Conservation (phyloP, 2,113 vertebrate species). For the Takifugu bimaculatus region DNA sequence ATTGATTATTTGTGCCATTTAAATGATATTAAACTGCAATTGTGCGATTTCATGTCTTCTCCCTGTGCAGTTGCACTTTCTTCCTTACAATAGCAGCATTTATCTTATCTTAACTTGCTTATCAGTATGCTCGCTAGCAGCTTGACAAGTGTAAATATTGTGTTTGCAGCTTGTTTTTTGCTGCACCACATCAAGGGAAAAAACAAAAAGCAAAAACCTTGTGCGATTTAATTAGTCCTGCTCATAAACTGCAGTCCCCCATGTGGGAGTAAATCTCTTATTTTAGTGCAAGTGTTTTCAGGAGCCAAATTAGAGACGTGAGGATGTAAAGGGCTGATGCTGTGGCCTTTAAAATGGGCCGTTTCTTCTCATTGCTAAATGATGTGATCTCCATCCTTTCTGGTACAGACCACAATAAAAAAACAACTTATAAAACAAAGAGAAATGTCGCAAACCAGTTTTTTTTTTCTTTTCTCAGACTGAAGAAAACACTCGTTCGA, state of each 20-base stretch:
- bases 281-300: constrained; percentile 3
- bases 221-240: background rate
- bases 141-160: background rate
- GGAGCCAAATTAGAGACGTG: background rate
- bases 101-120: no score
- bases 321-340: background rate
- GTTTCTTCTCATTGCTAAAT: background rate
- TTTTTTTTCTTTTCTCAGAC: background rate
- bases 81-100: no score
- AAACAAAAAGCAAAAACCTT: background rate
- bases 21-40: background rate
- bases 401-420: background rate
- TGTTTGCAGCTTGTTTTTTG: background rate
- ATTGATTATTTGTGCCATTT: background rate
- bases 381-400: background rate
- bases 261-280: constrained; percentile 3
- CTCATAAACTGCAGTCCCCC: background rate
- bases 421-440: background rate
- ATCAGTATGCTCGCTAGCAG: no score
- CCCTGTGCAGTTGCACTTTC: no score
- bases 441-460: background rate
- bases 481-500: background rate
- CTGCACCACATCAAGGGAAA: no score
- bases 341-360: background rate
- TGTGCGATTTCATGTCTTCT: background rate